Evolutionary conservation across 2,113 vertebrate species (phyloP), one percentile per base, ranked within the genome.

Genomic region (Maccullochella peelii): DNA sequence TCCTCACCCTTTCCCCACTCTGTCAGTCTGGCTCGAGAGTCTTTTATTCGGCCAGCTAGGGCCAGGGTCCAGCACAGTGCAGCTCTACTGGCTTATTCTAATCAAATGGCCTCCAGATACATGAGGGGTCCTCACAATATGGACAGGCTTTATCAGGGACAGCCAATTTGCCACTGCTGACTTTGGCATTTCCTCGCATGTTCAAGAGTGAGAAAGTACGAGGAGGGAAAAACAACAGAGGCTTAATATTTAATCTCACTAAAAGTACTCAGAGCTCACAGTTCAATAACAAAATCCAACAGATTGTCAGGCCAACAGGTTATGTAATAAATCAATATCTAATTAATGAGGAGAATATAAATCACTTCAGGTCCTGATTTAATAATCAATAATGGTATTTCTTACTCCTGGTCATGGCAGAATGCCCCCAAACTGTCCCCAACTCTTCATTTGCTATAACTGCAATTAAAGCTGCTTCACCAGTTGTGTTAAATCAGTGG

Each of bases 281-380:
- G 68, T 80, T 84, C 73, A 87, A 88, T 79, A 86, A 85, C 73
- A 86, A 84, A 90, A 80, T 73, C 50, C 73, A 86, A 85, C 76
- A 76, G 81, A 89, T 86, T 84, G 83, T 89, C 86, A 91, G 79
- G 82, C 85, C 85, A 92, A 85, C 76, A 90, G 79, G 86, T 91
- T 89, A 82, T 70, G 73, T 77, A 84, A 83, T 92, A 83, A 92
- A 92, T 93, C 92, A 91, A 93, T 94, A 93, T 84, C 75, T 89
- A 94, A 94, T 93, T 93, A 93, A 93, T 92, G 87, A 92, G 84
- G 63, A 80, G 89, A 71, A 75, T 79, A 93, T 91, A 88, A 93
- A 93, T 94, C 92, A 92, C 86, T 63, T 77, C 58, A 61, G 49
- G 63, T 77, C 72, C 50, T 81, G 86, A 91, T 91, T 86, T 91